Evolutionary conservation across 2,113 vertebrate species (phyloP), one percentile per base, ranked within the genome.

Genomic region (Chionis minor): DNA sequence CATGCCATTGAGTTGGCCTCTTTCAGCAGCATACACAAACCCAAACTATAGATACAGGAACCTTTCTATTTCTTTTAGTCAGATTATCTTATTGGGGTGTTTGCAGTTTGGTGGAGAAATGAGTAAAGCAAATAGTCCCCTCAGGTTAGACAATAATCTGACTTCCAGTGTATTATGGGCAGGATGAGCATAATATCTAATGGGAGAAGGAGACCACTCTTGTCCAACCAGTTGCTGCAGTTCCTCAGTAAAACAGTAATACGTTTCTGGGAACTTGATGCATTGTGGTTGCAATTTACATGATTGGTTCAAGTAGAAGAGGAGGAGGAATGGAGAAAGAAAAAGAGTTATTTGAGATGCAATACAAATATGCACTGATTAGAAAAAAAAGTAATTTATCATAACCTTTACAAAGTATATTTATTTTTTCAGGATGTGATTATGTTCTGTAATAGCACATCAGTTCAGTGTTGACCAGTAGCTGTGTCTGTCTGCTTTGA

Each of bases 61-160:
- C 28, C 5, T 44, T 92, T 96, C 87, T 93, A 88, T 93, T 93
- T 93, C 32, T 85, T 87, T 62, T 77, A 88, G 74, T 65, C 33
- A 51, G 38, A 70, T 73, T 52, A 73, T 73, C 32, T 88, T 93
- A 54, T 86, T 66, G 54, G 54, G 30, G 10, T 42, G 16, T 66
- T 96, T 88, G 61, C 58, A 71, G 55, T 74, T 74, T 47, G 30
- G 55, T 71, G 55, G 14, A 18, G 38, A 88, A 90, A 93, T n/a
- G 45, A 90, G 67, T 90, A 90, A 90, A 95, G 54, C 21, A 70
- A 85, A 62, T 6, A 27, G 20, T 91, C 81, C 88, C 82, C 75
- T 85, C 55, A 88, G 90, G 54, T 91, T 91, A 88, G 44, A 61
- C 77, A 63, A 71, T 75, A 86, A 62, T 71, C 81, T 88, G 69